These are phyloP conservation scores for Hephaestus fuliginosus DNA, from an alignment of 2,797 vertebrate genomes.

Conservation along the genomic window DNA sequence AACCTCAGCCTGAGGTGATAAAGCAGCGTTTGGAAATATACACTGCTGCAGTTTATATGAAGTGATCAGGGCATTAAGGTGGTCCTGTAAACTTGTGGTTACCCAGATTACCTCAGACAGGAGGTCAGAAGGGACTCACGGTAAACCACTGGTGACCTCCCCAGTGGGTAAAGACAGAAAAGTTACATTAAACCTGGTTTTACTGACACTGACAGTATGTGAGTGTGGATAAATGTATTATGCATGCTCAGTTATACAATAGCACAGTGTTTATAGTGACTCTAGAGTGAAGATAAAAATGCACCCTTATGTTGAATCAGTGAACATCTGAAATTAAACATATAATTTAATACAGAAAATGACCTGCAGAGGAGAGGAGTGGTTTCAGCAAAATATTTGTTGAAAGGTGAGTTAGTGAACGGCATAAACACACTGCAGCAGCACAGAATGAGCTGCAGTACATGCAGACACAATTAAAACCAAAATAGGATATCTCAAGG, in stretches of 20 bases:
- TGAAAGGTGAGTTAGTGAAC: background rate
- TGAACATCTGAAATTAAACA: too few relatives aligned
- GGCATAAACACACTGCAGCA: background rate
- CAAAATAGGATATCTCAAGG: slow-evolving; percentile 20
- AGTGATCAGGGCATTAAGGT: background rate
- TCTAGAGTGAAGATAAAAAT: too few relatives aligned
- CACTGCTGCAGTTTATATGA: background rate
- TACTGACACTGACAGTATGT: background rate
- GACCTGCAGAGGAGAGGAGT: background rate
- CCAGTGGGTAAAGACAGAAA: background rate
- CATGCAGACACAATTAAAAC: background rate
- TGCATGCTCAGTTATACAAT: background rate
- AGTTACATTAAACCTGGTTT: background rate
- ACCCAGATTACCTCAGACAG: background rate
- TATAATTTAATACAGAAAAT: background rate
- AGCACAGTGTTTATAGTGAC: background rate
- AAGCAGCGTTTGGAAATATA: background rate
- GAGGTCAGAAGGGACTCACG: background rate
- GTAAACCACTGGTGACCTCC: background rate
- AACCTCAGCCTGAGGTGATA: background rate
- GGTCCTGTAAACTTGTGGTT: background rate
- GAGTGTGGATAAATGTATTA: background rate
- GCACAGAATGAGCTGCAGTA: background rate
- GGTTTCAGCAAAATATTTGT: background rate
- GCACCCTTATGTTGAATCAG: background rate